Evolutionary conservation across 1,140 invertebrate genomes (phyloP).

Genomic region (Eriocheir sinensis): DNA sequence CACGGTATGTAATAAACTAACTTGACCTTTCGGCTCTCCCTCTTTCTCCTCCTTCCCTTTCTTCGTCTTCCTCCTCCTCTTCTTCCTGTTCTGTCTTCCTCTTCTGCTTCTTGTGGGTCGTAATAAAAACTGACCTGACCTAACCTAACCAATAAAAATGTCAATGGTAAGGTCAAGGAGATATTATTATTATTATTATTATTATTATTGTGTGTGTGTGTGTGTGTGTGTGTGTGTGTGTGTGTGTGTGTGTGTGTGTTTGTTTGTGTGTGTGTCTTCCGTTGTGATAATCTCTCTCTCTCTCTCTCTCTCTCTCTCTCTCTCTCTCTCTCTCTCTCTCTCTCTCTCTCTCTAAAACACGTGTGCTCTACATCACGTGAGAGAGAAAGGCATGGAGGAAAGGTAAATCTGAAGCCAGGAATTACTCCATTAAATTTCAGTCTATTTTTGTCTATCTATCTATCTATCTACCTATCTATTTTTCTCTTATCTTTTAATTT

Average conservation of each 20-base stretch:
- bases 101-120: neutral
- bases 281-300: neutral
- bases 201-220: neutral
- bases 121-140: neutral
- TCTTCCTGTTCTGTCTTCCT: neutral
- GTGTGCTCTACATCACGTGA: neutral
- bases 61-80: neutral
- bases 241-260: neutral
- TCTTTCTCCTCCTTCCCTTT: neutral
- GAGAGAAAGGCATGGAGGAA: neutral
- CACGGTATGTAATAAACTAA: neutral
- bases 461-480: neutral
- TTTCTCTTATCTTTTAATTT: neutral
- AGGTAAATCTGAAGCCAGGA: neutral
- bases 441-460: too few species aligned
- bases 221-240: slow-evolving; percentile 38
- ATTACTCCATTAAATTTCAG: neutral
- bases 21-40: neutral
- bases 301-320: neutral
- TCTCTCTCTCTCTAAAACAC: neutral
- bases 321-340: slow-evolving; percentile 7
- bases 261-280: neutral
- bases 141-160: neutral
- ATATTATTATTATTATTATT: neutral
- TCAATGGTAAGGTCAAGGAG: neutral